A percentile compares a stretch with the other conserved stretches of the same genome.
Conservation (phyloP, 2,888 invertebrate species). For the Seira musarum region DNA sequence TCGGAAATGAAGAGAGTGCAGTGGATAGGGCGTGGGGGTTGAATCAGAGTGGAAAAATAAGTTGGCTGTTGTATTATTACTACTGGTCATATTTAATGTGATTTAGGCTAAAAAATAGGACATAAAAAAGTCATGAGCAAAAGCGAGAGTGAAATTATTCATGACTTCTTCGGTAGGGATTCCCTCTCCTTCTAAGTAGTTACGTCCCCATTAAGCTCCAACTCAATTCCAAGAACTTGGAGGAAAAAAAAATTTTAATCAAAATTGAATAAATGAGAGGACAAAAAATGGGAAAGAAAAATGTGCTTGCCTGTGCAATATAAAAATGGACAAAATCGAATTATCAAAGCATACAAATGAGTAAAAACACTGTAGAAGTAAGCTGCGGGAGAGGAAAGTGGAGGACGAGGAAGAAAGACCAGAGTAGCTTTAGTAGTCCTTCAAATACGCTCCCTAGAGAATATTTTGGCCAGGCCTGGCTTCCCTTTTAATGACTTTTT, state of each 20-base stretch:
- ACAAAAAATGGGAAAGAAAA: slow-evolving; percentile 1
- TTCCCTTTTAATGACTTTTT: not conserved
- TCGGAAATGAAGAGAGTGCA: not conserved
- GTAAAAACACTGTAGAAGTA: not conserved
- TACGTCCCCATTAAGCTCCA: not conserved
- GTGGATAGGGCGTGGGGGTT: too few species aligned
- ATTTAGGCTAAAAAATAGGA: not conserved
- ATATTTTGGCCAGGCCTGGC: too few species aligned
- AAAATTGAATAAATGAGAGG: slow-evolving; percentile 1
- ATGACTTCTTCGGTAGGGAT: slow-evolving; percentile 20
- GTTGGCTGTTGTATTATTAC: too few species aligned
- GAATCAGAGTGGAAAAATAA: too few species aligned
- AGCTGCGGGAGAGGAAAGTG: not conserved
- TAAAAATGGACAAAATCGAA: not conserved
- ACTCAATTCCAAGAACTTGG: not conserved
- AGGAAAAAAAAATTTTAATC: not conserved
- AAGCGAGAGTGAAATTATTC: slow-evolving; percentile 45
- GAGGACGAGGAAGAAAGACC: not conserved
- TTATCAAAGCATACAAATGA: not conserved
- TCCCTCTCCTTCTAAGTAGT: not conserved
- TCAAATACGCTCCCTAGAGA: too few species aligned
- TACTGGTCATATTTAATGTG: too few species aligned
- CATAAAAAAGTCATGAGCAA: slow-evolving; percentile 10
- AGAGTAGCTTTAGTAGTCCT: not conserved
- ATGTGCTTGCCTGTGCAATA: not conserved